Conservation (phyloP, 2,888 invertebrate species). For the Sabellastarte sp. region DNA sequence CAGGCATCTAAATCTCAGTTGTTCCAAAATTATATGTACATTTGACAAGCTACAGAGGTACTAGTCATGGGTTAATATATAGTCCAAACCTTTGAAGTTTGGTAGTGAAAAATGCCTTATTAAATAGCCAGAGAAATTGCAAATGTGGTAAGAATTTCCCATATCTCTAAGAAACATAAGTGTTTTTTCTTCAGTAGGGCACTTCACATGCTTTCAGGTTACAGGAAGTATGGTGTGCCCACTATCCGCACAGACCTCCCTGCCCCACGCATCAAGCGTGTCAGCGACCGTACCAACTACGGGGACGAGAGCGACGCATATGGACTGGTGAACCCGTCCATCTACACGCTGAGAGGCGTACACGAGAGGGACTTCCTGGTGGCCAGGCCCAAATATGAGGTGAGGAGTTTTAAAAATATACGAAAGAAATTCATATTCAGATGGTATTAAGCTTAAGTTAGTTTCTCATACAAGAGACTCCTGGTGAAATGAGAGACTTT, state of each 20-base stretch:
- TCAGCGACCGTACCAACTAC: constrained; percentile 50
- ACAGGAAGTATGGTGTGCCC: constrained; percentile 54
- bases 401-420: too few relatives aligned
- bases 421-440: too few relatives aligned
- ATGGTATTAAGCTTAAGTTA: too few relatives aligned
- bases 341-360: constrained; percentile 50
- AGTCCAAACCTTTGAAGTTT: too few relatives aligned
- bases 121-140: constrained; percentile 6
- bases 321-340: constrained; percentile 52
- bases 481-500: too few relatives aligned
- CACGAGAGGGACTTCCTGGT: constrained; percentile 53
- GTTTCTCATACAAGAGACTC: too few relatives aligned
- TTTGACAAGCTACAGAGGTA: too few relatives aligned
- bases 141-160: background rate
- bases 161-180: background rate
- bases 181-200: background rate
- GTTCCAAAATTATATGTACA: too few relatives aligned
- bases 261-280: constrained; percentile 48
- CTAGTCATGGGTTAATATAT: too few relatives aligned
- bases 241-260: constrained; percentile 53
- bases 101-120: too few relatives aligned
- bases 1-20: too few relatives aligned
- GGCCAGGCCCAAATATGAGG: constrained; percentile 51
- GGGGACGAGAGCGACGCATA: constrained; percentile 55
- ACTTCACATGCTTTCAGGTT: constrained; percentile 34